Evolutionary conservation across 2,113 vertebrate genomes (phyloP), one percentile per base, ranked within the genome.

Genomic region (Herpetotheres cachinnans): DNA sequence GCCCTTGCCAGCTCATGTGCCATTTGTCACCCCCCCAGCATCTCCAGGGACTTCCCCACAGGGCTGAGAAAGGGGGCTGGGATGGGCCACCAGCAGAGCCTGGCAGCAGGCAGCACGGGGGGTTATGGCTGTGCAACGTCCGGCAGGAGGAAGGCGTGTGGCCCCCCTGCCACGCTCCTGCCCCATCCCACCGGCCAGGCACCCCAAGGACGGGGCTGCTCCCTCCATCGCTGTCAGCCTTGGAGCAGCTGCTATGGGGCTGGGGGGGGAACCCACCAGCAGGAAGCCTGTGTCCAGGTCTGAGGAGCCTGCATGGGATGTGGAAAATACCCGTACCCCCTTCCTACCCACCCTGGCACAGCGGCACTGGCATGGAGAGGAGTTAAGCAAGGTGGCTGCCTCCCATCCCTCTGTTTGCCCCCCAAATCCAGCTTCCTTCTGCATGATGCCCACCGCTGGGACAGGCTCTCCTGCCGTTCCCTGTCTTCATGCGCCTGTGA

Each of bases 1-100:
- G 20, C 29, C 38, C 0, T 0, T 34, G 38, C 11, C 3, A 4
- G 36, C 67, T 46, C 54, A 0, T 0, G 8, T 34, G 40, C 62
- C 16, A 0, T 24, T 8, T 83, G 25, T 34, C 69, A 69, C 13
- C 27, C 30, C 29, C 24, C n/a, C 11, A 16, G 54, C 79, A 59
- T 6, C 44, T 54, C 27, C 79, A 4, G n/a, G 38, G 4, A 11
- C 47, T 40, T 71, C 69, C 19, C 24, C 0, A 0, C 14, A 5
- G 58, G 42, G 21, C 63, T n/a, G 63, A 59, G 50, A 8, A 55
- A 70, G 36, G 42, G 46, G 16, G 7, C 1, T 36, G 80, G 80
- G 62, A 5, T 1, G 18, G 46, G 50, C 26, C 59, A 56, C 36
- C 24, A 27, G 79, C 50, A 44, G 13, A 16, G 7, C 24, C 32